phyloP scores from a whole-genome alignment of 2,797 vertebrate genomes.

The Eremophila alpestris region DNA sequence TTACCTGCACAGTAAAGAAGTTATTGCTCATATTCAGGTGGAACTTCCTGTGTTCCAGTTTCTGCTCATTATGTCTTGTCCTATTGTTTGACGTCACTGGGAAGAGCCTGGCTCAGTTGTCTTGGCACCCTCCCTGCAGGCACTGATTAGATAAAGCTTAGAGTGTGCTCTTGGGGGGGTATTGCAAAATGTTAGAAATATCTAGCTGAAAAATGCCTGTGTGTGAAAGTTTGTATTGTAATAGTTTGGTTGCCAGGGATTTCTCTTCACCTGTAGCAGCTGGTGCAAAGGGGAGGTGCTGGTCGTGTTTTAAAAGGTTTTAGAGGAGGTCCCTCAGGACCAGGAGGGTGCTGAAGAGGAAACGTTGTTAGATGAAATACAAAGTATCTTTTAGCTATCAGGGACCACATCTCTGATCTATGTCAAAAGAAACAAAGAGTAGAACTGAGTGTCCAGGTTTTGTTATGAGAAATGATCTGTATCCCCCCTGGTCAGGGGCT shows the following conservation, averaged over 20 bases:
- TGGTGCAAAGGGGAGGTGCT: neutral
- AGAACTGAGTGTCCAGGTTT: neutral
- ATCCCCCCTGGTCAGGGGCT: neutral
- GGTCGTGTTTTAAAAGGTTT: neutral
- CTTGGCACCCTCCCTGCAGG: neutral
- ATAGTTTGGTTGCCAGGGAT: neutral
- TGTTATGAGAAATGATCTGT: neutral
- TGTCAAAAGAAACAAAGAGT: neutral
- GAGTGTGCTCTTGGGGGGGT: rapidly evolving
- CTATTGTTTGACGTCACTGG: neutral
- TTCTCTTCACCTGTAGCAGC: neutral
- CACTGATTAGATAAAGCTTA: neutral
- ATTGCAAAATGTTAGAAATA: neutral
- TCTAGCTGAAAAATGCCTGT: rapidly evolving
- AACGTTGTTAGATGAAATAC: neutral
- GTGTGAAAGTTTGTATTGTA: neutral
- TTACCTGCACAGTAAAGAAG: neutral
- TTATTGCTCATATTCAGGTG: neutral
- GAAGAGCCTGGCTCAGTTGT: neutral
- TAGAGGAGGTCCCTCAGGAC: neutral
- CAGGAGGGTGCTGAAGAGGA: neutral
- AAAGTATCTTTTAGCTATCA: neutral
- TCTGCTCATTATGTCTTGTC: neutral
- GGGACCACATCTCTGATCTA: neutral
- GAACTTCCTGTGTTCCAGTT: neutral